Conservation (phyloP, 2,888 invertebrate species). For the Pandemis corylana region DNA sequence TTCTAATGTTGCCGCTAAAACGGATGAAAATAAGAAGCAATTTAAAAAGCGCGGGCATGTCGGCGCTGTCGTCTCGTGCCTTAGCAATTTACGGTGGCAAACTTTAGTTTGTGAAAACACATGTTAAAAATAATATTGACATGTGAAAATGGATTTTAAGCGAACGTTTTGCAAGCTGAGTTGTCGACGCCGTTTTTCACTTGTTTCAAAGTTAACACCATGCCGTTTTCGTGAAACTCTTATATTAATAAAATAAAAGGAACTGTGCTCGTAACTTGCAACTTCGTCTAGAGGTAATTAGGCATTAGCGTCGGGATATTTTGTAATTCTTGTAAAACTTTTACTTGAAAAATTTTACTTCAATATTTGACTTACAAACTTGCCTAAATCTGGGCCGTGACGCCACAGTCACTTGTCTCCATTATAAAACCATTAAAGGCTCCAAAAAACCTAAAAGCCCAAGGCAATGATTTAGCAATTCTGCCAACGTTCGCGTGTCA, state of each 20-base stretch:
- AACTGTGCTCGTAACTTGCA: not conserved
- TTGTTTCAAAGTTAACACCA: too few species aligned
- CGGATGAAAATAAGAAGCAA: constrained; percentile 12
- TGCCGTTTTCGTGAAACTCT: not conserved
- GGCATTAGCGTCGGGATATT: not conserved
- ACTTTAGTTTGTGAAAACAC: too few species aligned
- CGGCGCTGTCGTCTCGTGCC: not conserved
- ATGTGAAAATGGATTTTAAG: too few species aligned
- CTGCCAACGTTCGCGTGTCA: constrained; percentile 24
- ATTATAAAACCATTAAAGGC: constrained; percentile 40
- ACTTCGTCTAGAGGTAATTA: too few species aligned
- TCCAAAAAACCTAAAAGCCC: constrained; percentile 36
- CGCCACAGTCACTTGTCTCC: constrained; percentile 34
- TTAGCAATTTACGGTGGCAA: too few species aligned
- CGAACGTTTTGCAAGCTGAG: too few species aligned
- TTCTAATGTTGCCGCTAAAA: constrained; percentile 11
- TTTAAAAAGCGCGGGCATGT: constrained; percentile 1
- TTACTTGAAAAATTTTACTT: not conserved
- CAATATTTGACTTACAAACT: constrained; percentile 26
- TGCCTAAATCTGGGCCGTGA: constrained; percentile 27
- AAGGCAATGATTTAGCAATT: constrained; percentile 39
- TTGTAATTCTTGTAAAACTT: not conserved
- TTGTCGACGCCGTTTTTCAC: too few species aligned
- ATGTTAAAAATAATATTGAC: too few species aligned
- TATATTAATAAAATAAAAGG: not conserved